Percentiles rank a stretch among this genome's conserved stretches.
Evolutionary conservation across 2,888 invertebrate species (phyloP).

Genomic region (Zonitis immaculata): DNA sequence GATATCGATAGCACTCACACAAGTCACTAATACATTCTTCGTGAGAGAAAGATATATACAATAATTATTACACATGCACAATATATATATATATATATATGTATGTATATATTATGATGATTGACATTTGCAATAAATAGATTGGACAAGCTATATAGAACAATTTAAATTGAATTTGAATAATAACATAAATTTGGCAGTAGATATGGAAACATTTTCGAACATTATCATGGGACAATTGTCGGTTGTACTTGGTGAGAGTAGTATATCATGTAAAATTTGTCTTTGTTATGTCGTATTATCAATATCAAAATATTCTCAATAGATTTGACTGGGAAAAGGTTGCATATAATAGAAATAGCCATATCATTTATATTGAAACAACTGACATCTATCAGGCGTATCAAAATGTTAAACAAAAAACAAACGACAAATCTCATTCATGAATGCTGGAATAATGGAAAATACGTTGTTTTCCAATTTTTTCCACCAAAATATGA

Average conservation of each 20-base stretch:
- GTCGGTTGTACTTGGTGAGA: conserved; percentile 9
- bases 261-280: conserved; percentile 18
- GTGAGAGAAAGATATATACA: too few relatives aligned
- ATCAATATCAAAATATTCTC: conserved; percentile 13
- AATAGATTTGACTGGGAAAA: background rate
- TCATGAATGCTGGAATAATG: too few relatives aligned
- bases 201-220: conserved; percentile 5
- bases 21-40: too few relatives aligned
- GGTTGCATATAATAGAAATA: background rate
- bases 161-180: conserved; percentile 16
- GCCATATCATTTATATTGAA: background rate
- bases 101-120: conserved; percentile 16
- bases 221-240: conserved; percentile 6
- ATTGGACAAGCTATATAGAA: conserved; percentile 11
- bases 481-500: too few relatives aligned
- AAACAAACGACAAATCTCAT: too few relatives aligned
- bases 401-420: too few relatives aligned
- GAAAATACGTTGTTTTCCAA: too few relatives aligned
- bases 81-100: too few relatives aligned
- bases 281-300: conserved; percentile 13
- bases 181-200: conserved; percentile 21
- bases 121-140: conserved; percentile 17
- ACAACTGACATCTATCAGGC: background rate
- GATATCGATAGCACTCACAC: background rate
- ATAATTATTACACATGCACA: background rate